phyloP scores from a whole-genome alignment of 2,797 vertebrate genomes.

The Propithecus deckenii region DNA sequence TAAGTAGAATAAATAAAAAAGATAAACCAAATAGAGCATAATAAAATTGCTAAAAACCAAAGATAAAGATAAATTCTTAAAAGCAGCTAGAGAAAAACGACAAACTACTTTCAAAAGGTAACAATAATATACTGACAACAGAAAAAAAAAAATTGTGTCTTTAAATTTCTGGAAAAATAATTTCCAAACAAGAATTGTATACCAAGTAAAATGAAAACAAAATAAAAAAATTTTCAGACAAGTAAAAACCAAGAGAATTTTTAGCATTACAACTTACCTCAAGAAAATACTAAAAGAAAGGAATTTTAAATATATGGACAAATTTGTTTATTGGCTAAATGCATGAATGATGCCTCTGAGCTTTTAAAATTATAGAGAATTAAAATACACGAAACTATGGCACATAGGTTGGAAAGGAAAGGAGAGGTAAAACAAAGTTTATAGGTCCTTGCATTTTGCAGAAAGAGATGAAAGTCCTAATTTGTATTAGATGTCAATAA shows the following conservation, averaged over 20 bases:
- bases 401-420: neutral
- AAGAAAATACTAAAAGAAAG: neutral
- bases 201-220: neutral
- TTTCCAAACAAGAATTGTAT: neutral
- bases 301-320: neutral
- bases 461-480: neutral
- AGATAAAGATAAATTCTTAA: constrained; percentile 24
- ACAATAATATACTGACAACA: neutral
- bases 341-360: neutral
- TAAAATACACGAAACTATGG: neutral
- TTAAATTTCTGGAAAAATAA: neutral
- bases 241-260: neutral
- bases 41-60: neutral
- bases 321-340: neutral
- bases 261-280: neutral
- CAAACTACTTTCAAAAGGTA: constrained; percentile 13
- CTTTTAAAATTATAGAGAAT: neutral
- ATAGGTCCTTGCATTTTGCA: neutral
- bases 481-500: neutral
- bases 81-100: neutral
- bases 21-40: neutral
- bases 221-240: neutral
- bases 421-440: neutral
- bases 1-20: constrained; percentile 11
- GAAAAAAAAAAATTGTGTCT: neutral